These are phyloP conservation scores for Montipora foliosa DNA, from an alignment of 64 coral and sea anemone genomes.

Conservation along the genomic window DNA sequence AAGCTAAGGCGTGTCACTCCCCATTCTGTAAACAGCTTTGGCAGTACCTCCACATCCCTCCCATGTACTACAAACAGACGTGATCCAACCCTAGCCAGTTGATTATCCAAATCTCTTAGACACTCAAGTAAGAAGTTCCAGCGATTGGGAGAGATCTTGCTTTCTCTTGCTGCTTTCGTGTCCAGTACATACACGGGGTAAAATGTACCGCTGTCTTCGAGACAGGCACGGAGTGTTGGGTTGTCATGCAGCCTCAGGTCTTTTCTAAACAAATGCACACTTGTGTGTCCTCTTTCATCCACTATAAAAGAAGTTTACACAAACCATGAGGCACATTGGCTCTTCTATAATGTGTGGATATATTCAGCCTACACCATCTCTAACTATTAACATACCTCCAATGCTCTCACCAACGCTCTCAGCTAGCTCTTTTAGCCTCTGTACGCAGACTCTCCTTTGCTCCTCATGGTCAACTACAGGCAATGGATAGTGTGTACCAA, in stretches of 20 bases:
- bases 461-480: slow-evolving; percentile 62
- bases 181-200: slow-evolving; percentile 78
- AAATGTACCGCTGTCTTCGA: slow-evolving; percentile 39
- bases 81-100: slow-evolving; percentile 53
- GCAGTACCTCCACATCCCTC: too few relatives aligned
- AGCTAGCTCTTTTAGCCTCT: slow-evolving; percentile 50
- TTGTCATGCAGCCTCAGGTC: slow-evolving; percentile 89
- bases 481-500: slow-evolving; percentile 76
- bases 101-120: slow-evolving; percentile 51
- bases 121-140: slow-evolving; percentile 77
- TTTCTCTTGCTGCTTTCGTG: slow-evolving; percentile 13
- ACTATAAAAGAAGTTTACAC: not conserved
- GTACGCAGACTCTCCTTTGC: slow-evolving; percentile 41
- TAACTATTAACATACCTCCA: not conserved
- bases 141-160: slow-evolving; percentile 79
- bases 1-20: not conserved
- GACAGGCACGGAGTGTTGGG: slow-evolving; percentile 60
- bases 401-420: not conserved
- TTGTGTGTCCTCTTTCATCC: slow-evolving; percentile 10
- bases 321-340: not conserved
- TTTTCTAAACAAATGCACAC: slow-evolving; percentile 88
- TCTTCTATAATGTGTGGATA: not conserved
- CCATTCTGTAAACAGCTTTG: too few relatives aligned
- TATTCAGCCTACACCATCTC: not conserved
- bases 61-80: slow-evolving; percentile 55